Percentiles rank a stretch among this genome's conserved stretches.
Evolutionary conservation across 2,888 invertebrate species (phyloP).

Genomic region (Nasonia oneida): DNA sequence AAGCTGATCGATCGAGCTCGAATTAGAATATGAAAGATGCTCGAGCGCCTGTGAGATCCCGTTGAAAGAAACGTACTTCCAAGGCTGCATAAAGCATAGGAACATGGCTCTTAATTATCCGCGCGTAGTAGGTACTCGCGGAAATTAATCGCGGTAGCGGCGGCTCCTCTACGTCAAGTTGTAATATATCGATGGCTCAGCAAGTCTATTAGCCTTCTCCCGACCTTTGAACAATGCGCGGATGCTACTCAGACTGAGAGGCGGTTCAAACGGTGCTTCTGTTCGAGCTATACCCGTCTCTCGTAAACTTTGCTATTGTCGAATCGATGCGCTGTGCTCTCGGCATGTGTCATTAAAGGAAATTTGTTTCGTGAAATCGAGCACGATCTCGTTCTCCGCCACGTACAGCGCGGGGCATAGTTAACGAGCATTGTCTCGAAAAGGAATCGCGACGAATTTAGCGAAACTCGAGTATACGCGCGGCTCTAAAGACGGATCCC

Average conservation of each 20-base stretch:
- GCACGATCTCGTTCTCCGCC: too few relatives aligned
- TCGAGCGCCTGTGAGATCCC: too few relatives aligned
- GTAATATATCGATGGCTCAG: slow-evolving; percentile 19
- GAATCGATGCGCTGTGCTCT: background rate
- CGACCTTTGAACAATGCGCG: slow-evolving; percentile 34
- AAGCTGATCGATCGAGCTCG: too few relatives aligned
- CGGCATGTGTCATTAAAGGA: too few relatives aligned
- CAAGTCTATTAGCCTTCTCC: slow-evolving; percentile 2
- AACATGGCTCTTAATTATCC: background rate
- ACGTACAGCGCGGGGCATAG: too few relatives aligned
- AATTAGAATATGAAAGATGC: too few relatives aligned
- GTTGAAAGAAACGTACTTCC: too few relatives aligned
- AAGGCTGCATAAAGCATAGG: background rate
- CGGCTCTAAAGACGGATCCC: background rate
- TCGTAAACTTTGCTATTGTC: background rate
- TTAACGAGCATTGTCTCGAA: too few relatives aligned
- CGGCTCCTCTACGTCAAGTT: slow-evolving; percentile 15
- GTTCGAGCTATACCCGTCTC: background rate
- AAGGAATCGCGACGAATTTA: too few relatives aligned
- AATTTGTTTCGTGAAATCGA: too few relatives aligned
- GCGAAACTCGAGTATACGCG: too few relatives aligned
- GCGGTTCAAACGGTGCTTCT: background rate
- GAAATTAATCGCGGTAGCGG: slow-evolving; percentile 30
- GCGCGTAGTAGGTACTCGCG: background rate
- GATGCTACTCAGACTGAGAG: too few relatives aligned